These are phyloP conservation scores for Epizoanthus scotinus DNA, from an alignment of 92 coral and sea anemone species.

Conservation along the genomic window DNA sequence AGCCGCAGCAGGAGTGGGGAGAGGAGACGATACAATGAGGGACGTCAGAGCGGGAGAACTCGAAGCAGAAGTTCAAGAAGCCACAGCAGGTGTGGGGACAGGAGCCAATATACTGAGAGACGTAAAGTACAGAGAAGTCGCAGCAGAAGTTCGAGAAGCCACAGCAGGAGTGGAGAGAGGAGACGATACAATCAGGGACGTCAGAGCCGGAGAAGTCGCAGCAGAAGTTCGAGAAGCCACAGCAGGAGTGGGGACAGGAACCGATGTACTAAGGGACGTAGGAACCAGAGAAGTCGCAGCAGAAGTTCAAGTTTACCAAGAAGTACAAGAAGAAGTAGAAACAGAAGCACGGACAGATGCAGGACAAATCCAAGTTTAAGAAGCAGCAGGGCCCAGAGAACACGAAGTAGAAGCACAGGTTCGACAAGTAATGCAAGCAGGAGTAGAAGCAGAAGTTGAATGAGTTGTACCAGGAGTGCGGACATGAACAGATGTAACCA, in stretches of 20 bases:
- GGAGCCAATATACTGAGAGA: background rate
- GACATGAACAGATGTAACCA: background rate
- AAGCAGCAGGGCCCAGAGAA: background rate
- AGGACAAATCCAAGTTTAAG: background rate
- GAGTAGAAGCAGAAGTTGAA: background rate
- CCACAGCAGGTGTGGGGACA: background rate
- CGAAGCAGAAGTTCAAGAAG: background rate
- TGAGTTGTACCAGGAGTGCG: conserved; percentile 3
- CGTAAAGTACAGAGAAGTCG: background rate
- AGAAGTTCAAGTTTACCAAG: too few species aligned
- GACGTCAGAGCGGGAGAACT: background rate
- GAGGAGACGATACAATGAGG: background rate
- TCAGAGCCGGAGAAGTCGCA: background rate
- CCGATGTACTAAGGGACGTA: background rate
- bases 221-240: background rate
- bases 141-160: too few species aligned
- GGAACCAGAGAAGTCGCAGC: too few species aligned
- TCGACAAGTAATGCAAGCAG: conserved; percentile 1
- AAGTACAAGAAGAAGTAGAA: background rate
- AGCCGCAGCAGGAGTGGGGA: background rate
- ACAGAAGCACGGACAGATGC: background rate
- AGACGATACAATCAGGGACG: background rate
- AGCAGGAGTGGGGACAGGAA: background rate
- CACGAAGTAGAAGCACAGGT: background rate
- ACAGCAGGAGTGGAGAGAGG: background rate